Evolutionary conservation across 2,888 invertebrate genomes (phyloP).

Genomic region (Adineta ricciae): DNA sequence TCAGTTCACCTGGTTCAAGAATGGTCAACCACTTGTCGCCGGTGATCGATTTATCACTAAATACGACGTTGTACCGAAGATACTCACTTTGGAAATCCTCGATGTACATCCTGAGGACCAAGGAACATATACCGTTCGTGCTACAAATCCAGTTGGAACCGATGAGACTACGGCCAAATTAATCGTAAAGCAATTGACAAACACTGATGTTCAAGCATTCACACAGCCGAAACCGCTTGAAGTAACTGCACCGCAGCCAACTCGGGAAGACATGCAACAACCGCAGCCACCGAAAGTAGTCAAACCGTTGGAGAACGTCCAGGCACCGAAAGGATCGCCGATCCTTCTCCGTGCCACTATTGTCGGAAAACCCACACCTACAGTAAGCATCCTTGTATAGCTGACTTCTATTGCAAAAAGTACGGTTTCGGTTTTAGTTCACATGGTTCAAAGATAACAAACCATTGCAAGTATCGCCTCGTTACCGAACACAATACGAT

Average conservation of each 20-base stretch:
- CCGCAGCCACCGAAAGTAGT: conserved; percentile 64
- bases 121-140: conserved; percentile 81
- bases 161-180: conserved; percentile 43
- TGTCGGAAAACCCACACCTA: conserved; percentile 40
- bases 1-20: conserved; percentile 22
- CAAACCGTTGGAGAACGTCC: conserved; percentile 72
- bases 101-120: conserved; percentile 76
- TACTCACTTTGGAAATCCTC: conserved; percentile 16
- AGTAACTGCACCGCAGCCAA: neutral
- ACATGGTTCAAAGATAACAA: conserved; percentile 24
- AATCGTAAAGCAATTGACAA: neutral
- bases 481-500: conserved; percentile 24
- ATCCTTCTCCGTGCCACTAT: conserved; percentile 70
- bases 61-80: neutral
- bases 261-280: neutral
- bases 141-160: conserved; percentile 71
- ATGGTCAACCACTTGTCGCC: conserved; percentile 11
- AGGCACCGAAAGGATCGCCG: conserved; percentile 79
- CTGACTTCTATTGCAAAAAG: too few species aligned
- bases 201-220: neutral
- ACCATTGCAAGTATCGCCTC: conserved; percentile 19
- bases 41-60: conserved; percentile 52
- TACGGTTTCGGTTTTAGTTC: neutral
- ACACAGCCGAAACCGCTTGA: conserved; percentile 58
- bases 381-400: neutral